Evolutionary conservation across 2,888 invertebrate genomes (phyloP), one percentile per base, ranked within the genome.

Genomic region (Tachina lurida): DNA sequence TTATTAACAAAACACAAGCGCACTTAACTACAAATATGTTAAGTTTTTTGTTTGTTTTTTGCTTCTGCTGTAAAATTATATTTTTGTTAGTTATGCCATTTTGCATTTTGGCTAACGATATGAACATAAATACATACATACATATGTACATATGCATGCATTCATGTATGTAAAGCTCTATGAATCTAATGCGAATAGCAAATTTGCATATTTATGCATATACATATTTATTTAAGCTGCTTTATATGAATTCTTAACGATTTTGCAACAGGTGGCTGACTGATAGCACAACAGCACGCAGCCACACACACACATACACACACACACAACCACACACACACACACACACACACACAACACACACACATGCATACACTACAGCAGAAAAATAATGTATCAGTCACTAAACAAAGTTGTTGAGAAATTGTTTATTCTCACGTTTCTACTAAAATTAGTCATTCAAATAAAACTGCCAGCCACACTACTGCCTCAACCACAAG

Each of bases 261-360:
- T 49, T 31, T 31, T 73, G 39, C 60, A 73, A 73, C 79, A 73
- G 65, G 71, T 73, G 79, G 63, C 45, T 41, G 79, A 47, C 45
- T 41, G 0, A 1, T 3, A 43, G 10, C 47, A 31, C 10, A 15
- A 41, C 31, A 31, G 7, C 31, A 31, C 31, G 13, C n/a, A 65
- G 1, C 39, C 4, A 70, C 22, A 22, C 3, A 22, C 22, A 22
- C 22, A 22, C 22, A 22, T 4, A 31, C 31, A 31, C 31, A 31
- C 4, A 31, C 1, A 71, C 43, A 71, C 22, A n/a, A n/a, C n/a
- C 43, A n/a, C 15, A 15, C 10, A 15, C 56, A 49, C n/a, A 9
- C 5, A 41, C 31, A n/a, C 4, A 70, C 22, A 22, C 3, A 22
- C 22, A 22, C 22, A 22, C 22, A 22, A 31, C 1, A 71, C 43